Evolutionary conservation across 2,113 vertebrate genomes (phyloP), one percentile per base, ranked within the genome.

Genomic region (Fulmarus glacialis): DNA sequence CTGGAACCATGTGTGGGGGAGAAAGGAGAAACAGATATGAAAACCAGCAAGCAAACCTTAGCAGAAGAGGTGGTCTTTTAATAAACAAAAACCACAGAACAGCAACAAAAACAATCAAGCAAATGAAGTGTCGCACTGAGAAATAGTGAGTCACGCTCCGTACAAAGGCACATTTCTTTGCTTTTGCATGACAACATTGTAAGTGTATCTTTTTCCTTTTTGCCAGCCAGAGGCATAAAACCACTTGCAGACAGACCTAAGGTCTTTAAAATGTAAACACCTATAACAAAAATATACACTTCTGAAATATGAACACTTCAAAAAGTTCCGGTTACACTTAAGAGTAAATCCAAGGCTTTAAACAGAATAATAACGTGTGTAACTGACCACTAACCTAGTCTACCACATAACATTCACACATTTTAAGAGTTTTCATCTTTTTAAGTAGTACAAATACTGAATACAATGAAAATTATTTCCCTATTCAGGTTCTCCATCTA

Each of bases 221-320:
- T 94, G 58, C 89, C 89, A 97, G 97, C 96, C 94, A 96, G 95
- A 93, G 91, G 91, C 95, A 91, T 73, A 93, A 96, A 97, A 96
- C 95, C 91, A 88, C 81, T 94, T 13, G 0, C 73, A 95, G 87
- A 93, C 89, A 93, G 53, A 93, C 58, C 56, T 77, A 32, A 82
- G 93, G 87, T 82, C 89, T 93, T 90, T 70, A 73, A 73, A 95
- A 91, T 63, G 78, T 96, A 94, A 97, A 96, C 91, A 96, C 40
- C 73, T 82, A 85, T 50, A 93, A 93, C 50, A 91, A 95, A 96
- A 96, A 94, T 63, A 96, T 1, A 88, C 82, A 63, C 45, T 91
- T 60, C 53, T 82, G 56, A 87, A 95, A 94, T 15, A 68, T 3
- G n/a, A 96, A 93, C 87, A 66, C 91, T 94, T 91, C 32, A 30